Conservation (phyloP, 53 echinoderm and acorn worm genomes). For the Echinometra lucunter region DNA sequence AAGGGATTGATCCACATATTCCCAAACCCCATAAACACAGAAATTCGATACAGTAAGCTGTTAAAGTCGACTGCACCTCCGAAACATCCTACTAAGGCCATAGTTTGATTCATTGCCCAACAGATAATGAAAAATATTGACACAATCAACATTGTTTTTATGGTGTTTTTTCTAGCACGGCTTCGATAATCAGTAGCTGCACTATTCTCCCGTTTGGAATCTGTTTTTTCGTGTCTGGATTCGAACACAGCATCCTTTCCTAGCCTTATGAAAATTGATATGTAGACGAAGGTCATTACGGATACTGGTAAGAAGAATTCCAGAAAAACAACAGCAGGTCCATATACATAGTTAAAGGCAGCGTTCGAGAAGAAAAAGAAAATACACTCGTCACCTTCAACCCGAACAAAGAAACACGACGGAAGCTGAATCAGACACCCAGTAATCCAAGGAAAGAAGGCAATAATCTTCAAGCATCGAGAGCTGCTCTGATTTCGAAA, state of each 20-base stretch:
- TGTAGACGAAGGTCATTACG: conserved; percentile 4
- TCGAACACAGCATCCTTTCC: background rate
- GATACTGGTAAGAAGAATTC: background rate
- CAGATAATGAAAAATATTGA: background rate
- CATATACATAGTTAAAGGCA: background rate
- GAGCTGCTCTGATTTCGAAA: conserved; percentile 37
- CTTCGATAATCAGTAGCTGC: background rate
- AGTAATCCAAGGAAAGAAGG: background rate
- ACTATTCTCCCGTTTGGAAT: no score
- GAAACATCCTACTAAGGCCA: background rate
- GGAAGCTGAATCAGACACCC: background rate
- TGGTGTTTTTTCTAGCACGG: conserved; percentile 28
- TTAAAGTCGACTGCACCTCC: background rate
- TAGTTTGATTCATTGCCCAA: background rate
- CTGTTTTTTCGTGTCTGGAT: background rate
- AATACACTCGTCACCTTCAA: background rate
- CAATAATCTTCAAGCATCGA: background rate
- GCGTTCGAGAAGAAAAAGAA: background rate
- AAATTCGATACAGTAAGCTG: background rate
- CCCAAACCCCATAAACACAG: conserved; percentile 44
- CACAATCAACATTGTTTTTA: background rate
- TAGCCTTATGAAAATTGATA: background rate
- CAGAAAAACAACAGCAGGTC: background rate
- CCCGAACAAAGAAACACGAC: background rate
- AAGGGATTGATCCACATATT: conserved; percentile 63